Base-by-base conservation (phyloP, 1,140 invertebrate species). In the Bombus affinis region DNA sequence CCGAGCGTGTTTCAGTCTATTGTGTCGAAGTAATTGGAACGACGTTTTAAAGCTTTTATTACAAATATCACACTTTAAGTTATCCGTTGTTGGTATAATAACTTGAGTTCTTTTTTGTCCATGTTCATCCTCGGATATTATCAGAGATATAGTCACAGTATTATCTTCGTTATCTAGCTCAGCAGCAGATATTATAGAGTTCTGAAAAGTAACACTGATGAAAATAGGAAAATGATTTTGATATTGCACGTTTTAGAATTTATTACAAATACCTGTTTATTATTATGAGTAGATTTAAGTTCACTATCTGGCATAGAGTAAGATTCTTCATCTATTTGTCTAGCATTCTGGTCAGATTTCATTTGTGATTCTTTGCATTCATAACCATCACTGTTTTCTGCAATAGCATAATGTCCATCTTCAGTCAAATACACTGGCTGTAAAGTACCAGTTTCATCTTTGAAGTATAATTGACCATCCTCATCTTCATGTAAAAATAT, bases 51-150 rank as follows among this genome's bases (percentile, higher is more conserved):
- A 95, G 25, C 89, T 93, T 88, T 94, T 95, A 68, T 94, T 93
- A 84, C 94, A 95, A 37, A 94, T 92, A 66, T 95, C 92, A 73
- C 95, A 95, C 53, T 95, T 95, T 18, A 93, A 85, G 76, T 92
- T 94, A 75, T 95, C 94, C 12, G 93, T 92, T n/a, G 94, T 95
- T 72, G 95, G 95, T 88, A 95, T 95, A 66, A 95, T 95, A 39
- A 95, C 95, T 90, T 95, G 95, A 32, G 95, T 95, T 88, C 94
- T 86, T 84, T 95, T 95, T 75, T 95, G 94, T 12, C 95, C 95
- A 75, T 95, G 88, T 47, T 95, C 95, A 86, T 95, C 95, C 53
- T 95, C 94, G 0, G 95, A 95, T 87, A 95, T 95, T 81, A 95
- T 95, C 12, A 95, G 74, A 1, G 95, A 95, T 87, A 95, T 95